Evolutionary conservation across 2,113 vertebrate species (phyloP).

Genomic region (Blennius ocellaris): DNA sequence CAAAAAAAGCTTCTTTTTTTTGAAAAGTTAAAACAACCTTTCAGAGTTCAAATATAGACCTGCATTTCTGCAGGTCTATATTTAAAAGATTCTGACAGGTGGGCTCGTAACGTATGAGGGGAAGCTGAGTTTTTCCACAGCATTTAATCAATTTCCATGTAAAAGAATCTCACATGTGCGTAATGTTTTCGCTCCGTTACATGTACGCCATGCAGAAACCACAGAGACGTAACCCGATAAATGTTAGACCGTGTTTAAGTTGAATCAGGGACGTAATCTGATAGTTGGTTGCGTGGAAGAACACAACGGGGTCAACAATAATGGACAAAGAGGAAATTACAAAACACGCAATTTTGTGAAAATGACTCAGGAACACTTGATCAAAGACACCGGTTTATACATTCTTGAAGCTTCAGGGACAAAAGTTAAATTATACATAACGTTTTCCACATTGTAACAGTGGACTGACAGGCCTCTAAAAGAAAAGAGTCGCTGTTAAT

Average conservation of each 20-base stretch:
- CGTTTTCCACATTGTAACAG: neutral
- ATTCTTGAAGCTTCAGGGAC: neutral
- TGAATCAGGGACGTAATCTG: constrained; percentile 9
- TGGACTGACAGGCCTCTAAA: neutral
- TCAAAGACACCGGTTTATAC: neutral
- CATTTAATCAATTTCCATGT: constrained; percentile 80
- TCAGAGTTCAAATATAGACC: too few species aligned
- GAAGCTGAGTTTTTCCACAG: constrained; percentile 77
- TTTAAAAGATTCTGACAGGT: constrained; percentile 50
- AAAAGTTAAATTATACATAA: too few species aligned
- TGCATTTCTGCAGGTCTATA: constrained; percentile 10
- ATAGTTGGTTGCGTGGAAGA: neutral
- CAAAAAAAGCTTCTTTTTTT: neutral
- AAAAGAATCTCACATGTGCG: constrained; percentile 79
- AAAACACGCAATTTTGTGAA: neutral
- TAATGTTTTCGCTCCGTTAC: constrained; percentile 54
- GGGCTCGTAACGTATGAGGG: constrained; percentile 68
- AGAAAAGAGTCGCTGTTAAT: neutral
- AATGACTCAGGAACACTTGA: neutral
- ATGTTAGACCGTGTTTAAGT: neutral
- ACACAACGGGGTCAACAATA: constrained; percentile 14
- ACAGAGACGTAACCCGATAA: constrained; percentile 3
- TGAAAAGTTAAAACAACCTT: neutral
- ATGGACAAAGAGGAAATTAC: neutral
- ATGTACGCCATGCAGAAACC: constrained; percentile 35